Percentiles rank a stretch among this genome's conserved stretches.
Conservation (phyloP, 2,113 vertebrate genomes). For the Stegastes partitus region DNA sequence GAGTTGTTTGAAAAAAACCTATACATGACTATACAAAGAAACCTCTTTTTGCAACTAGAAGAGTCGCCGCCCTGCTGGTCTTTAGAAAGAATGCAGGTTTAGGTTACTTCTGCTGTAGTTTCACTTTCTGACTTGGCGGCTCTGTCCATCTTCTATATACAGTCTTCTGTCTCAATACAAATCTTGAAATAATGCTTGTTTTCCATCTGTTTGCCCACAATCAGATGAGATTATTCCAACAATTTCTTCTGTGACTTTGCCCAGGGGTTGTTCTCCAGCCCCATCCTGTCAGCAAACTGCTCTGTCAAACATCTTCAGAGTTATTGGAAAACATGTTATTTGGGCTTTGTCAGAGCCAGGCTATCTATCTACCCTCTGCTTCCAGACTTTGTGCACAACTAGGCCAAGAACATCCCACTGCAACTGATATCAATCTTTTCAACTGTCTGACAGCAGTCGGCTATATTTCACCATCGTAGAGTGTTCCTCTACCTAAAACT, state of each 20-base stretch:
- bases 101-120: too few relatives aligned
- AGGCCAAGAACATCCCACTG: background rate
- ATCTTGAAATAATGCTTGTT: background rate
- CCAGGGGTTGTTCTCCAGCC: background rate
- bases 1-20: too few relatives aligned
- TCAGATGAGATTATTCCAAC: background rate
- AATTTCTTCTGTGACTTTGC: background rate
- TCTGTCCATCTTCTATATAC: too few relatives aligned
- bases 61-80: too few relatives aligned
- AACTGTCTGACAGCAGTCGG: conserved; percentile 16
- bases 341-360: background rate
- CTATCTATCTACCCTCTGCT: background rate
- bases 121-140: too few relatives aligned
- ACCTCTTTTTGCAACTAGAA: too few relatives aligned
- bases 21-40: too few relatives aligned
- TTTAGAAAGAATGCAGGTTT: too few relatives aligned
- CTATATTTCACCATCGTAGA: conserved; percentile 11
- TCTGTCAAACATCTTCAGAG: conserved; percentile 24
- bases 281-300: background rate
- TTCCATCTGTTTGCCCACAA: background rate
- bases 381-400: background rate
- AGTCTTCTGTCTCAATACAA: too few relatives aligned
- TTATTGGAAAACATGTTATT: background rate
- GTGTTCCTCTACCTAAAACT: conserved; percentile 1
- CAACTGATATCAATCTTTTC: conserved; percentile 6